phyloP scores from a whole-genome alignment of 2,888 invertebrate genomes.

The Mactromeris polynyma region DNA sequence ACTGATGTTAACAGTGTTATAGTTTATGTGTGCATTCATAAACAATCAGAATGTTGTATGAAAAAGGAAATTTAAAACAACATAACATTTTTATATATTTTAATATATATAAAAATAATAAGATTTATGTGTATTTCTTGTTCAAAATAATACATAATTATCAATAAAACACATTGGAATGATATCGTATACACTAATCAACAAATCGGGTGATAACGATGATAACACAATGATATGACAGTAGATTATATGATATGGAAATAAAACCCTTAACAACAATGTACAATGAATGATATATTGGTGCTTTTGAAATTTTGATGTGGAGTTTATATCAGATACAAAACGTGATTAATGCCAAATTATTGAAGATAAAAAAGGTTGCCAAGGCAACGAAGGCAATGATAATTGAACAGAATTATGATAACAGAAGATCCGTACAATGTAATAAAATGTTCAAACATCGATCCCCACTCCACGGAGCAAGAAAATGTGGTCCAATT shows the following conservation, averaged over 20 bases:
- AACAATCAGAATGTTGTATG: no score
- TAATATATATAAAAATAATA: slow-evolving; percentile 17
- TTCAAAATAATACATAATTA: slow-evolving; percentile 15
- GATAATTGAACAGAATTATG: neutral
- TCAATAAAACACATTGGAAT: neutral
- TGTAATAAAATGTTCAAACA: neutral
- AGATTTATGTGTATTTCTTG: slow-evolving; percentile 20
- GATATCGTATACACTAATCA: neutral
- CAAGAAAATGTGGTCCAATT: neutral
- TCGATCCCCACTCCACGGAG: no score
- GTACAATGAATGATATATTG: neutral
- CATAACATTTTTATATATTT: neutral
- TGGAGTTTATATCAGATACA: neutral
- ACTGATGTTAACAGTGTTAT: no score
- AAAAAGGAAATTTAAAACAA: neutral
- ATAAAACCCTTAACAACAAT: neutral
- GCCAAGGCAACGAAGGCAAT: neutral
- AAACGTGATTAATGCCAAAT: neutral
- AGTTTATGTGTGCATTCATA: no score
- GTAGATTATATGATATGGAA: neutral
- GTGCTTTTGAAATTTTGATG: neutral
- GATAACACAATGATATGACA: neutral
- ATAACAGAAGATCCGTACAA: no score
- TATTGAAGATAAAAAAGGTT: neutral
- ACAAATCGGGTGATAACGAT: neutral